Conservation (phyloP, 2,113 vertebrate species). For the Stegostoma tigrinum region DNA sequence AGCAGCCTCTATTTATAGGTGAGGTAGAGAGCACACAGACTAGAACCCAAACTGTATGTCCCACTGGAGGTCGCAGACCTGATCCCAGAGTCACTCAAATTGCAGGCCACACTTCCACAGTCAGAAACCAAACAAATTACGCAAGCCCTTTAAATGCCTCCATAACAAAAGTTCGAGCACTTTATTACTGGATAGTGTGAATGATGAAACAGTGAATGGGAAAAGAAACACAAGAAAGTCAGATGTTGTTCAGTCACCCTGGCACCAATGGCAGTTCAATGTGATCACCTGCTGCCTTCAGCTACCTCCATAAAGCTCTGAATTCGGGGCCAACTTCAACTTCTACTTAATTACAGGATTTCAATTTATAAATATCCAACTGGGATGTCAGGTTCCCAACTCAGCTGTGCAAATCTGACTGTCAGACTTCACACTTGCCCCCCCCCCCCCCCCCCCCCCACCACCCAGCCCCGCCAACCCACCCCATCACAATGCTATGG, state of each 20-base stretch:
- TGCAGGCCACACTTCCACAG: neutral
- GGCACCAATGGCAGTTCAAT: neutral
- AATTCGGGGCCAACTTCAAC: too few relatives aligned
- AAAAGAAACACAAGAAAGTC: neutral
- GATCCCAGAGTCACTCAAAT: neutral
- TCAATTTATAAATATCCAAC: too few relatives aligned
- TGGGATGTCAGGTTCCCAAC: too few relatives aligned
- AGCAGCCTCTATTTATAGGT: neutral
- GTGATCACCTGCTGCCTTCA: too few relatives aligned
- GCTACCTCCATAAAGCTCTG: too few relatives aligned
- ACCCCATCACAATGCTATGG: too few relatives aligned
- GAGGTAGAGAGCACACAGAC: neutral
- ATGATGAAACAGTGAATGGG: neutral
- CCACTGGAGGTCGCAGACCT: neutral
- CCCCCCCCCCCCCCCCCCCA: too few relatives aligned
- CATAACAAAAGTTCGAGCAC: neutral
- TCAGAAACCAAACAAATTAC: neutral
- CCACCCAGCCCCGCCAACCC: too few relatives aligned
- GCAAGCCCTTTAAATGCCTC: neutral
- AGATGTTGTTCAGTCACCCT: neutral
- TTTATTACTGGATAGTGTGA: neutral
- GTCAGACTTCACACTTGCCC: too few relatives aligned
- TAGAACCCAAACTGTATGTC: neutral
- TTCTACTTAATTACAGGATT: too few relatives aligned
- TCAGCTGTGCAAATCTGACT: too few relatives aligned